These are phyloP conservation scores for Enteromius paludinosus DNA, from an alignment of 2,797 vertebrate species.

Conservation along the genomic window DNA sequence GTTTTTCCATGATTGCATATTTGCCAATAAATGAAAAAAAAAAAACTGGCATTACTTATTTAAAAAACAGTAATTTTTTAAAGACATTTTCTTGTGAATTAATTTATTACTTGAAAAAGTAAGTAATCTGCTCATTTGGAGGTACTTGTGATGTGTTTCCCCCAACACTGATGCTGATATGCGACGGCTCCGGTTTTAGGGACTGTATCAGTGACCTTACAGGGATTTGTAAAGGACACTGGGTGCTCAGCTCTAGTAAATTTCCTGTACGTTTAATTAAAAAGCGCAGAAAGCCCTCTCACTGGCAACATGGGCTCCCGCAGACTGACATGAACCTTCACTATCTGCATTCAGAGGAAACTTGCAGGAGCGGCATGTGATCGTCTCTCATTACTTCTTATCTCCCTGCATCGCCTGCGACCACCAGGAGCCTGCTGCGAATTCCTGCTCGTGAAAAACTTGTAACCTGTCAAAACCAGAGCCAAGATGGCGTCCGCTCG, in stretches of 20 bases:
- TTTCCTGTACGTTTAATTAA: slow-evolving; percentile 82
- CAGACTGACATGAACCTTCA: slow-evolving; percentile 60
- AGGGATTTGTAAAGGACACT: slow-evolving; percentile 76
- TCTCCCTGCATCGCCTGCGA: slow-evolving; percentile 54
- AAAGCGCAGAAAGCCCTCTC: slow-evolving; percentile 79
- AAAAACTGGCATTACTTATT: no score
- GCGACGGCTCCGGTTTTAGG: slow-evolving; percentile 57
- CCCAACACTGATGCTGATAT: background rate
- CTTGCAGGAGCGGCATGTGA: slow-evolving; percentile 40
- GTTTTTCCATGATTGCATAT: no score
- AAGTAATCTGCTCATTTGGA: background rate
- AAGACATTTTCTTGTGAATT: background rate
- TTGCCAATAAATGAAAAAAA: no score
- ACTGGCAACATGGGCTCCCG: slow-evolving; percentile 57
- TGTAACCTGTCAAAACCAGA: slow-evolving; percentile 54
- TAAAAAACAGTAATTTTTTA: background rate
- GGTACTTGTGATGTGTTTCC: background rate
- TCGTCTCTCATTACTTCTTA: slow-evolving; percentile 61
- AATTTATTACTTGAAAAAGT: background rate
- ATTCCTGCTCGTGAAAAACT: slow-evolving; percentile 60
- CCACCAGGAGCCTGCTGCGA: slow-evolving; percentile 50
- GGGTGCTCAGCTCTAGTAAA: slow-evolving; percentile 71
- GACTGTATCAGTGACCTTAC: slow-evolving; percentile 74
- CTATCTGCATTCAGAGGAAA: slow-evolving; percentile 54
- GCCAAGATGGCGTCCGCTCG: slow-evolving; percentile 51